Percentiles rank a stretch among this genome's conserved stretches.
Evolutionary conservation across 2,888 invertebrate species (phyloP).

Genomic region (Argyresthia albistria): DNA sequence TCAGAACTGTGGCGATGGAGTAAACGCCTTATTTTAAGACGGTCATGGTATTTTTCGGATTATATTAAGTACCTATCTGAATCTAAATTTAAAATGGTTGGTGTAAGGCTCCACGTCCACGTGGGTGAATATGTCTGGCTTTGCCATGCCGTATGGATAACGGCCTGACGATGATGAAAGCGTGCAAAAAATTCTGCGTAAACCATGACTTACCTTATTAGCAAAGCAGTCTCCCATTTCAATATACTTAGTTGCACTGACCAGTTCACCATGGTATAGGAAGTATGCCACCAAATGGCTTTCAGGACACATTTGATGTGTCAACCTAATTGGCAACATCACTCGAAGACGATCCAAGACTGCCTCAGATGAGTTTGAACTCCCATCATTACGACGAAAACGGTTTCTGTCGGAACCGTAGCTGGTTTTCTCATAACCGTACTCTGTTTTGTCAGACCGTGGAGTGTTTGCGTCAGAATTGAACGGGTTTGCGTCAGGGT

Average conservation of each 20-base stretch:
- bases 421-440: background rate
- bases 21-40: too few species aligned
- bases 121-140: too few species aligned
- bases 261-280: slow-evolving; percentile 65
- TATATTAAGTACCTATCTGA: too few species aligned
- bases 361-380: slow-evolving; percentile 21
- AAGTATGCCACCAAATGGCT: slow-evolving; percentile 70
- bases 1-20: too few species aligned
- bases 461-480: background rate
- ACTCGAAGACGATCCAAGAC: slow-evolving; percentile 39
- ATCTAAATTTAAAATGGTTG: too few species aligned
- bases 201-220: slow-evolving; percentile 57
- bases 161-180: too few species aligned
- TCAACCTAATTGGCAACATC: slow-evolving; percentile 52
- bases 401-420: background rate
- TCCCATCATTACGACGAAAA: background rate
- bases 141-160: too few species aligned
- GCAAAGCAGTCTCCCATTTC: slow-evolving; percentile 70
- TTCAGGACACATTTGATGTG: slow-evolving; percentile 65
- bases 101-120: too few species aligned
- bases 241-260: slow-evolving; percentile 69
- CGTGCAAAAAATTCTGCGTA: too few species aligned
- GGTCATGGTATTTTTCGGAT: too few species aligned
- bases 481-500: slow-evolving; percentile 1
- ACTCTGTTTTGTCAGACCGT: background rate